Percentiles rank a stretch among this genome's conserved stretches.
phyloP scores from a whole-genome alignment of 2,888 invertebrate species.

The Pristionchus arcanus region DNA sequence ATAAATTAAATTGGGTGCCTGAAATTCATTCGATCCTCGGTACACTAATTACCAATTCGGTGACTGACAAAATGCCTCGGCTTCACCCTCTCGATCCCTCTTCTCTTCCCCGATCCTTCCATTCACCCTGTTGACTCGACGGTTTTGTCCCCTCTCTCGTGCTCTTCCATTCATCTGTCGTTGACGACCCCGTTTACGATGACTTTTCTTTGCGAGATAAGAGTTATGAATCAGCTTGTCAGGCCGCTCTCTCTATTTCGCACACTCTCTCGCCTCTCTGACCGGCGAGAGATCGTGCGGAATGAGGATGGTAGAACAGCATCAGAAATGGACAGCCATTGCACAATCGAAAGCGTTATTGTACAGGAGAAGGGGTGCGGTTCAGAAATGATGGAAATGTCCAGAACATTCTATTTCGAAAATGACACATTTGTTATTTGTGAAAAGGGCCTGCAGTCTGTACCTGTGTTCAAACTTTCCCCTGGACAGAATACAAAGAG shows the following conservation, averaged over 20 bases:
- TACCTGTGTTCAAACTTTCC: neutral
- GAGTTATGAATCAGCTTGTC: neutral
- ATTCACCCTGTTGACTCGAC: neutral
- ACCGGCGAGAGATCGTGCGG: neutral
- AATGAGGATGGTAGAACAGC: neutral
- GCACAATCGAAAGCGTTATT: neutral
- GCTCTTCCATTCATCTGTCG: neutral
- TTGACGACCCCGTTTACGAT: conserved; percentile 48
- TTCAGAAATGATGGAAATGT: neutral
- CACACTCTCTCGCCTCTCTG: neutral
- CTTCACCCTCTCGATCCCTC: neutral
- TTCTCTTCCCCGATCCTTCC: too few relatives aligned
- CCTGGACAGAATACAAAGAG: neutral
- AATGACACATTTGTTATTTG: neutral
- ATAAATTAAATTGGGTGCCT: too few relatives aligned
- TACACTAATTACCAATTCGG: too few relatives aligned
- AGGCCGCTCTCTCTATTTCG: neutral
- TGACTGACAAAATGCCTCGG: too few relatives aligned
- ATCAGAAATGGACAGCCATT: conserved; percentile 4
- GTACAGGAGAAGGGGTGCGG: neutral
- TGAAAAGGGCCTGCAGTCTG: neutral
- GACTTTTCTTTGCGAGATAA: conserved; percentile 33
- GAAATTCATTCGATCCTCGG: too few relatives aligned
- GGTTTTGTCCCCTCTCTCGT: neutral
- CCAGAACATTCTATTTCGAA: neutral